Evolutionary conservation across 1,140 invertebrate genomes (phyloP).

Genomic region (Propsilocerus akamusi): DNA sequence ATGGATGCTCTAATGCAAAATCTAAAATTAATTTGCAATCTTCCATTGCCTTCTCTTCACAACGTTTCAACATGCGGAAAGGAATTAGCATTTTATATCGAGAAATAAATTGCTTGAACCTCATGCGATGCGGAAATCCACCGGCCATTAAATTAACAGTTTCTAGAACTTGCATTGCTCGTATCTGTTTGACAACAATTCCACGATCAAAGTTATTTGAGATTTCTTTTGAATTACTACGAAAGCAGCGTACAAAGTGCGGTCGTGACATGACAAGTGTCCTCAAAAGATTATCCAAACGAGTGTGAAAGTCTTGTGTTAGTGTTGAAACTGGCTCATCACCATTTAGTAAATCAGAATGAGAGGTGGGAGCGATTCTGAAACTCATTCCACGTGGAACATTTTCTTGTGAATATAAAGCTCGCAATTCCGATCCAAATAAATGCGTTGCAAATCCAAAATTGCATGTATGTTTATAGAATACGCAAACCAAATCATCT

Average conservation of each 20-base stretch:
- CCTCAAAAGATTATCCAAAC: conserved; percentile 76
- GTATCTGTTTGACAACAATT: conserved; percentile 60
- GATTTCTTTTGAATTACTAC: conserved; percentile 63
- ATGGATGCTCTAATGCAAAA: conserved; percentile 28
- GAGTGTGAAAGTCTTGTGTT: conserved; percentile 87
- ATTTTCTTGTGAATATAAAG: conserved; percentile 61
- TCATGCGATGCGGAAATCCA: conserved; percentile 84
- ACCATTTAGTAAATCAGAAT: conserved; percentile 70
- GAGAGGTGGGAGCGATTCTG: conserved; percentile 76
- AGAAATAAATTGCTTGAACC: conserved; percentile 82
- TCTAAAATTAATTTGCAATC: conserved; percentile 64
- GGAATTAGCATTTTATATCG: conserved; percentile 68
- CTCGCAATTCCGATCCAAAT: conserved; percentile 81
- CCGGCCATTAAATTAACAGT: conserved; percentile 89
- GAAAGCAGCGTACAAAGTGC: conserved; percentile 83
- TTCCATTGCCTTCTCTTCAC: conserved; percentile 63
- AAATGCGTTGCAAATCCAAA: conserved; percentile 91
- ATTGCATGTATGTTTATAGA: conserved; percentile 82
- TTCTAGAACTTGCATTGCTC: conserved; percentile 82
- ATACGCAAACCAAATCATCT: conserved; percentile 79
- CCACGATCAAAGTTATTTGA: conserved; percentile 60
- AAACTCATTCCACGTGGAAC: conserved; percentile 69
- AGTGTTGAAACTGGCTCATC: conserved; percentile 78
- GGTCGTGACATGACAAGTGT: conserved; percentile 83
- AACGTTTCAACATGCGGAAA: conserved; percentile 47